Evolutionary conservation across 1,140 invertebrate species (phyloP), one percentile per base, ranked within the genome.

Genomic region (Drosophila varians): DNA sequence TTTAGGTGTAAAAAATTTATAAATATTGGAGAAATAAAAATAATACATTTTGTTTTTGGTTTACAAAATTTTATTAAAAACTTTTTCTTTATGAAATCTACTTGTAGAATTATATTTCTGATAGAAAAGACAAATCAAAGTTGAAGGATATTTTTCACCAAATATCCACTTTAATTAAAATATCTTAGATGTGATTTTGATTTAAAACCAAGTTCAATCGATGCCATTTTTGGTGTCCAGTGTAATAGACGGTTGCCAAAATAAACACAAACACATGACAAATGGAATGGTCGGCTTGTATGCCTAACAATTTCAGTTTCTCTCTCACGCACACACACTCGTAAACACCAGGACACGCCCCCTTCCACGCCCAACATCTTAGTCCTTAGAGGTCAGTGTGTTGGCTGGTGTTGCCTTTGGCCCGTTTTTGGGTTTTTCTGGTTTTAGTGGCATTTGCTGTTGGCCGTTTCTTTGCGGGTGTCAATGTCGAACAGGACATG

Each of bases 231-330:
- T 31, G 45, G n/a, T 26, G 36, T 14, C 40, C 48, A 34, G 54
- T 57, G 61, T 77, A 73, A 69, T 82, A 62, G 49, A 45, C 16
- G 49, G 42, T 76, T 48, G 58, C 58, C 70, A 77, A 82, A 77
- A 70, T 72, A 79, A 82, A 77, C 52, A 66, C 48, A 78, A 86
- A 64, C 68, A 74, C 52, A 82, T 74, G 82, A 74, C 73, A 82
- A 86, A 87, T 87, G 76, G 74, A 76, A 77, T 74, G 64, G 46
- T 34, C 8, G 14, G 52, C 31, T 9, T 69, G 60, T 79, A 74
- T 84, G 56, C 65, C 58, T 65, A 62, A 72, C 68, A 76, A 62
- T 61, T 72, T 38, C 47, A 49, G 34, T 53, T 8, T 42, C 38
- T 21, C 34, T 25, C 49, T 54, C 71, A 49, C 45, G 49, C 18